phyloP scores from a whole-genome alignment of 2,888 invertebrate genomes.

The Fragum sueziense region DNA sequence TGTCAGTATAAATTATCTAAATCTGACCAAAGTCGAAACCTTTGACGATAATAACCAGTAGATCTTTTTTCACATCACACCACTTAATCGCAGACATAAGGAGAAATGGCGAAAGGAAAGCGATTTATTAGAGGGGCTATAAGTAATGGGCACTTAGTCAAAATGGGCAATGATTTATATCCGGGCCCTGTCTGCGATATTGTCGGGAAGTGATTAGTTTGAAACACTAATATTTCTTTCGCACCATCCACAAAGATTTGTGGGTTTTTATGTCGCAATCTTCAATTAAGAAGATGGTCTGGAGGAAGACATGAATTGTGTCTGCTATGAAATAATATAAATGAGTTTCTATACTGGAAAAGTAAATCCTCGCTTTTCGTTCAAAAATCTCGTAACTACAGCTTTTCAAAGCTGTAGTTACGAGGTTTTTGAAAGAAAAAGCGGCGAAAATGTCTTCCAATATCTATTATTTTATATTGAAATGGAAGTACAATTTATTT shows the following conservation, averaged over 20 bases:
- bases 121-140: neutral
- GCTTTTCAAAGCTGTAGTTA: too few species aligned
- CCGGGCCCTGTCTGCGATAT: slow-evolving; percentile 13
- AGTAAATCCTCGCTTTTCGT: too few species aligned
- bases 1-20: too few species aligned
- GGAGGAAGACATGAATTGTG: neutral
- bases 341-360: neutral
- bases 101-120: neutral
- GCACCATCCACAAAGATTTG: slow-evolving; percentile 11
- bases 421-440: too few species aligned
- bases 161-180: slow-evolving; percentile 7
- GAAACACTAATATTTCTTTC: slow-evolving; percentile 17
- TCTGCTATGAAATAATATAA: neutral
- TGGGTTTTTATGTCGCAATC: slow-evolving; percentile 7
- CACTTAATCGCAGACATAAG: too few species aligned
- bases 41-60: too few species aligned
- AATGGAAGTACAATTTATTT: too few species aligned
- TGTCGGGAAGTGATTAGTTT: slow-evolving; percentile 19
- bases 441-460: too few species aligned
- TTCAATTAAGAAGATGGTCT: neutral
- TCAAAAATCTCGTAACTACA: too few species aligned
- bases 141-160: slow-evolving; percentile 18
- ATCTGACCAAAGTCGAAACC: too few species aligned
- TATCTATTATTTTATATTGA: too few species aligned
- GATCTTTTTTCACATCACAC: too few species aligned